Evolutionary conservation across 1,140 invertebrate species (phyloP), one percentile per base, ranked within the genome.

Genomic region (Microvelia longipes): DNA sequence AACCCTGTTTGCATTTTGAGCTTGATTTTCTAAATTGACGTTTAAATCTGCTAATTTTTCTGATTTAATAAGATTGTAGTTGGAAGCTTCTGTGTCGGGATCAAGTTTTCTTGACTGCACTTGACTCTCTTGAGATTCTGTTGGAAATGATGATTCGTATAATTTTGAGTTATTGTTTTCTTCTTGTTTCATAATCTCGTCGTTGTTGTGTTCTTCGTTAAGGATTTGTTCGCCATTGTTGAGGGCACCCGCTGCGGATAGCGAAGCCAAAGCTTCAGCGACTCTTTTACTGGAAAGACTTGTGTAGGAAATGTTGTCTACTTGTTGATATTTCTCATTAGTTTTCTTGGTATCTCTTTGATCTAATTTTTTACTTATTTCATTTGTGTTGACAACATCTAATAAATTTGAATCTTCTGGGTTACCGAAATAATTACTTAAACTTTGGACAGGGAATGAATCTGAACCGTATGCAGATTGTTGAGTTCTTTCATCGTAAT

Each of bases 401-500:
- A 67, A 24, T 70, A 69, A 29, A 67, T 26, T 13, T 66, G 66
- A 68, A 19, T 30, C 2, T 2, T 60, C 26, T 26, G 13, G 27
- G 68, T 15, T 15, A 60, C 68, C 15, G 15, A 71, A 25, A 25
- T 72, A 25, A 0, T 67, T n/a, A 29, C 64, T 69, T 66, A 72
- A 61, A 66, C 68, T 71, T 15, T 70, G 67, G 1, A 66, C 67
- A 2, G 72, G 74, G 28, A 73, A 74, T 63, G 71, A 73, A 64
- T 74, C 71, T 24, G 68, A 69, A 15, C 73, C 74, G 65, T 75
- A 70, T 25, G 71, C 73, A n/a, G 71, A 63, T 67, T 75, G 73
- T 63, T 75, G 74, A 28, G 75, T 76, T 64, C 81, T 80, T 70
- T 83, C 82, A 66, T 82, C 80, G 70, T 83, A 83, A 75, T 83